Evolutionary conservation across 2,797 vertebrate genomes (phyloP).

Genomic region (Acrocephalus scirpaceus): DNA sequence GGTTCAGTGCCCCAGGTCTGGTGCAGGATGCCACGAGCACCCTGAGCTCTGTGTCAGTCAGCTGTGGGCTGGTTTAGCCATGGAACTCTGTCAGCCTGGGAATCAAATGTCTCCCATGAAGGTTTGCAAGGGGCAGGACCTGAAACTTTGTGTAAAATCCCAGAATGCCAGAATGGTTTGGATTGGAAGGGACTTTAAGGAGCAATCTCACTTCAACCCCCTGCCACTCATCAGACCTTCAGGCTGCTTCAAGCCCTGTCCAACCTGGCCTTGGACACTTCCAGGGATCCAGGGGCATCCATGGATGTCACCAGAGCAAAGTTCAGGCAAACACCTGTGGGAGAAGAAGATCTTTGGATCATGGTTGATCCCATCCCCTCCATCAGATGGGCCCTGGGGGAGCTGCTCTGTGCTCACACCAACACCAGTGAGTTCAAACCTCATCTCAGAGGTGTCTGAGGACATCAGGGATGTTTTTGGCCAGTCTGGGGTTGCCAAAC

Average conservation of each 20-base stretch:
- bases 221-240: background rate
- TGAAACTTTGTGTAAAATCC: background rate
- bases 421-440: accelerated
- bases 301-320: background rate
- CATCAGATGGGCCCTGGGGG: background rate
- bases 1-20: background rate
- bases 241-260: background rate
- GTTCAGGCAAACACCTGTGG: background rate
- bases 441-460: background rate
- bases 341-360: background rate
- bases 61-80: background rate
- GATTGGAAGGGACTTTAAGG: background rate
- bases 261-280: background rate
- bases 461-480: background rate
- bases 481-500: background rate
- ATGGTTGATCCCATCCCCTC: background rate
- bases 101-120: background rate
- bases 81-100: background rate
- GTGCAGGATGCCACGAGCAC: background rate
- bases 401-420: background rate
- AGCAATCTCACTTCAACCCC: background rate
- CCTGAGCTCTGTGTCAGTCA: background rate
- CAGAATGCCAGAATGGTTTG: background rate
- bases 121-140: background rate
- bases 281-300: background rate